Evolutionary conservation across 2,113 vertebrate species (phyloP), one percentile per base, ranked within the genome.

Genomic region (Neolamprologus longior): DNA sequence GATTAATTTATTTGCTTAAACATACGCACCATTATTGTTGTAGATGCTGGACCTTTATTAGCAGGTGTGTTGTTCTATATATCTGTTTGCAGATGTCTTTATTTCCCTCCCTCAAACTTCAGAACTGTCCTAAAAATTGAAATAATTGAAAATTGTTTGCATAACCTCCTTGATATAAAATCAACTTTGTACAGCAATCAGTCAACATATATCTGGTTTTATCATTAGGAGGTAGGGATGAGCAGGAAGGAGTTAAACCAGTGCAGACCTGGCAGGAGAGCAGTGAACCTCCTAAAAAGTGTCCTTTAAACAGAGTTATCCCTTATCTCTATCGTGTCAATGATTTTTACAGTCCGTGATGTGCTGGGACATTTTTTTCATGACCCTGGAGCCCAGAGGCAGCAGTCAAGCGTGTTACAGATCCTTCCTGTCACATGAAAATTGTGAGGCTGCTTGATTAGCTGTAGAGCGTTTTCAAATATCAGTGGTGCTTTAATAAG

Each of bases 101-200:
- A 94, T 94, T 95, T 88, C 2, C 21, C 50, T 28, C 33, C 81
- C 45, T 66, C 3, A 83, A 84, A 91, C 87, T 80, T 86, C 83
- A 83, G 66, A 91, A 82, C 88, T 33, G 88, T 92, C 93, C 91
- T 83, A 84, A 95, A 95, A 94, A 94, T 91, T 93, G 76, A 94
- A 45, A 66, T 66, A 0, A 66, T 37, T 66, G 0, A 37, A 66
- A 37, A 66, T 13, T 37, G 10, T 37, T 66, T 66, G 68, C 21
- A 71, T 26, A 26, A 71, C 13, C 37, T 15, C 8, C 66, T 73
- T 73, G 40, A 73, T 24, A 66, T 66, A 66, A 13, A 66, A 66
- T 37, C 7, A 37, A 4, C 19, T n/a, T 66, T 66, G 10, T 37
- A 66, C 33, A 37, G 61, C 33, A 66, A 66, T 37, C 33, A 37